Evolutionary conservation across 2,888 invertebrate genomes (phyloP), one percentile per base, ranked within the genome.

Genomic region (Helleia helle): DNA sequence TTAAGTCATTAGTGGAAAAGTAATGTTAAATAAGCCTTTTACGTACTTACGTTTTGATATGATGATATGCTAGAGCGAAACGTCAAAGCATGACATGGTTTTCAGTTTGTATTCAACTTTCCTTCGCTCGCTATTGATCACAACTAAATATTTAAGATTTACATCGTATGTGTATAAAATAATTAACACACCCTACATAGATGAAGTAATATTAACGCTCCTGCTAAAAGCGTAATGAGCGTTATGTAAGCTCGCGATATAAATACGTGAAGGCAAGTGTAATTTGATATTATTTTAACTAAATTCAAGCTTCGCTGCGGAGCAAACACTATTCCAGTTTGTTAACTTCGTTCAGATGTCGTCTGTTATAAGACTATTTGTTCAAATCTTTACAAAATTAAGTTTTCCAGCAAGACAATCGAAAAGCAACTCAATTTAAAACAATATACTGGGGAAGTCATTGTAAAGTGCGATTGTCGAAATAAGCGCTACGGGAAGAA

Each of bases 271-370:
- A 25, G 36, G 15, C 6, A 29, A 29, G 30, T 25, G 15, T 6
- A 24, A 22, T 25, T 27, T 22, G 36, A 26, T 44, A 29, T 47
- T 44, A 44, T 29, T 44, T 41, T 41, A 27, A 45, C 44, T 45
- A 36, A 40, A 41, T 41, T 40, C 36, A 24, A 45, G 40, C 36
- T 34, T 46, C 38, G 18, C 26, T 37, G 36, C 48, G 41, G 41
- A 41, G 41, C 40, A 24, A 39, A 36, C 8, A 42, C 39, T 47
- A 47, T 55, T 54, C 44, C 46, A 49, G 49, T 52, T 54, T 47
- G 51, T 49, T 56, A 54, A 49, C 49, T 51, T 42, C 46, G 40
- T 43, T 48, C 43, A 46, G 38, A 47, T 52, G 48, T 49, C 47
- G 44, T 48, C 46, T 49, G 46, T 47, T 50, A 49, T 43, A 30